phyloP scores from a whole-genome alignment of 2,797 vertebrate genomes.

The Gallinago nigripennis region DNA sequence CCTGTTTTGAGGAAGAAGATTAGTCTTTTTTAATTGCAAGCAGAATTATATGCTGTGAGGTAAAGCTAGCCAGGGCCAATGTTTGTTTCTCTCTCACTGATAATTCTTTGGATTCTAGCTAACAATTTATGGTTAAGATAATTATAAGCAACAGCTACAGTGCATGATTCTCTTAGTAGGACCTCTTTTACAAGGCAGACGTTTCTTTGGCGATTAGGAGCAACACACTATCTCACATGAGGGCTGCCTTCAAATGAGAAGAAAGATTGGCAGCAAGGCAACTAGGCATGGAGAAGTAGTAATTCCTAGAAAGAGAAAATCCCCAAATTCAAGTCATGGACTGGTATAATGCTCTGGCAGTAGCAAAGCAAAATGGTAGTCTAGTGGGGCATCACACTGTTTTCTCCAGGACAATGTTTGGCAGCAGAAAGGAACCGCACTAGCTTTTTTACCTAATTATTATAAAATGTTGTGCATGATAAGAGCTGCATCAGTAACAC shows the following conservation, averaged over 20 bases:
- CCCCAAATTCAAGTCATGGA: background rate
- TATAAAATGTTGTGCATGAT: background rate
- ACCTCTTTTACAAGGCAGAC: background rate
- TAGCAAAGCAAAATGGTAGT: background rate
- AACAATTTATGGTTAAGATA: background rate
- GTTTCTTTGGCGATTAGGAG: background rate
- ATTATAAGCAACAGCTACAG: background rate
- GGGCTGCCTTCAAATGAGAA: background rate
- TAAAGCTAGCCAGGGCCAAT: background rate
- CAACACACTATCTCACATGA: background rate
- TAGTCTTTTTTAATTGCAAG: background rate
- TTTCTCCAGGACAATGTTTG: background rate
- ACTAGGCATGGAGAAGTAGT: background rate
- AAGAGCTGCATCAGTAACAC: background rate
- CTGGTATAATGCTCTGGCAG: background rate
- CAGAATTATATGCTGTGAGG: background rate
- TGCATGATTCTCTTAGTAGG: background rate
- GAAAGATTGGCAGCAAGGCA: background rate
- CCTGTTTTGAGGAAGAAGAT: background rate
- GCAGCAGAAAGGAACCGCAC: background rate
- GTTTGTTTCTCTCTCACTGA: background rate
- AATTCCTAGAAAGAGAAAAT: background rate
- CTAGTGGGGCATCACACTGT: fast-evolving
- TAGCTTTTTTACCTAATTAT: background rate
- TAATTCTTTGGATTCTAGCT: background rate